Percentiles rank a stretch among this genome's conserved stretches.
phyloP scores from a whole-genome alignment of 1,140 invertebrate species.

The Atta colombica region DNA sequence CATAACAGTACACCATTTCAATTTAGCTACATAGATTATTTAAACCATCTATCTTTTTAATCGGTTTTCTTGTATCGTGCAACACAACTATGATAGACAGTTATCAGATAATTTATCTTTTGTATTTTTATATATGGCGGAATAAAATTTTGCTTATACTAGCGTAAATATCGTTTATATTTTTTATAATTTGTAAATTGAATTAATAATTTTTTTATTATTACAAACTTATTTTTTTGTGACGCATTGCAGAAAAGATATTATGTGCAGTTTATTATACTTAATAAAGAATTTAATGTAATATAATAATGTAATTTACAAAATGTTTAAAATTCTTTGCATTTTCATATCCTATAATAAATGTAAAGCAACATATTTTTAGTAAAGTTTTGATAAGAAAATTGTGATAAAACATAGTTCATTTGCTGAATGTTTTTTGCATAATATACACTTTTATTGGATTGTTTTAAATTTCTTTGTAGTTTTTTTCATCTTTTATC shows the following conservation, averaged over 20 bases:
- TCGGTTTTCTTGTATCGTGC: neutral
- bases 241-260: neutral
- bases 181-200: neutral
- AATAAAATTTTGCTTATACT: neutral
- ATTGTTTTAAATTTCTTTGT: neutral
- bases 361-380: neutral
- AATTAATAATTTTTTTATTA: constrained; percentile 2
- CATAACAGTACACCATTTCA: constrained; percentile 3
- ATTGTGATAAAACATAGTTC: neutral
- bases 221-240: neutral
- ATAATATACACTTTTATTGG: constrained; percentile 9
- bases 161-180: neutral
- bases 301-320: neutral
- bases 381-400: neutral
- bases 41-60: constrained; percentile 2
- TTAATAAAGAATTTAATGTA: neutral
- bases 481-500: neutral
- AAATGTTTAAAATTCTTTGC: neutral
- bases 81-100: constrained; percentile 4
- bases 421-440: neutral
- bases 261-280: neutral
- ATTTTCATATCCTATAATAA: neutral
- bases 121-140: neutral
- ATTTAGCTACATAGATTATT: constrained; percentile 18
- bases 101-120: neutral